These are phyloP conservation scores for Meteorus cinctellus DNA, from an alignment of 2,888 invertebrate species.

Conservation along the genomic window DNA sequence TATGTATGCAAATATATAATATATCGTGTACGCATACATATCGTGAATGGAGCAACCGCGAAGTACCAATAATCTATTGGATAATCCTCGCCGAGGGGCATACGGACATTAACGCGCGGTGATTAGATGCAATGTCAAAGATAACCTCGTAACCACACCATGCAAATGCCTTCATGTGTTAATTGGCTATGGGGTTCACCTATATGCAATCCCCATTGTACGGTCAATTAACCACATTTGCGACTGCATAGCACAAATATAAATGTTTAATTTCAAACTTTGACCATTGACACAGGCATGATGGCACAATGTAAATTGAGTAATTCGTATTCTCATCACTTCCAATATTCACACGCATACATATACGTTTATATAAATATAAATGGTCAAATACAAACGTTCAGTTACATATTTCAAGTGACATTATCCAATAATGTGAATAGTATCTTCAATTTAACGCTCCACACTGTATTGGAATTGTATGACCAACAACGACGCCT, in stretches of 20 bases:
- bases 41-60: conserved; percentile 30
- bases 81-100: conserved; percentile 28
- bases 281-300: not conserved
- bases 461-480: not conserved
- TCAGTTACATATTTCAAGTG: not conserved
- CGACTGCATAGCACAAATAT: not conserved
- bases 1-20: not conserved
- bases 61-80: conserved; percentile 30
- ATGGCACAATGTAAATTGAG: conserved; percentile 19
- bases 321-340: conserved; percentile 12
- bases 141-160: conserved; percentile 33
- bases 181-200: conserved; percentile 27
- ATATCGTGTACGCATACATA: not conserved
- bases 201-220: conserved; percentile 6
- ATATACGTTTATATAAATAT: not conserved
- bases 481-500: not conserved
- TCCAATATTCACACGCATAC: not conserved
- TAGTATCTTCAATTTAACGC: not conserved
- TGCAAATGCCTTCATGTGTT: conserved; percentile 28
- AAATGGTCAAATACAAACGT: not conserved
- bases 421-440: not conserved
- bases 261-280: conserved; percentile 9
- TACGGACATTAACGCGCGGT: conserved; percentile 31
- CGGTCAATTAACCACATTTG: conserved; percentile 10
- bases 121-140: conserved; percentile 38